Base-by-base conservation (phyloP, 2,113 vertebrate genomes). In the Sylvia atricapilla region DNA sequence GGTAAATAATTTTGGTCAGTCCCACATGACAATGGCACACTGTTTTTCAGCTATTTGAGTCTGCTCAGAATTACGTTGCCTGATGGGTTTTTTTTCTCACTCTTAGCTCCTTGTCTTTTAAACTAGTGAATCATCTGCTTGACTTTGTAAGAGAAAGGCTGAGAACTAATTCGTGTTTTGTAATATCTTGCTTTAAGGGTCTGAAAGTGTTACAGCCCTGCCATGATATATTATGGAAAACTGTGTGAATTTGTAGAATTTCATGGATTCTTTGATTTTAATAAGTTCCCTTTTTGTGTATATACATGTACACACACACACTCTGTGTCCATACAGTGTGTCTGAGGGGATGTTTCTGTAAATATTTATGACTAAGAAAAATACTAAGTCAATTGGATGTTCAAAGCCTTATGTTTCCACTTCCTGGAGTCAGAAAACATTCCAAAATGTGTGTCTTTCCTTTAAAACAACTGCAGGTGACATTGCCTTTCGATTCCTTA, bases 401-500 rank as follows among this genome's bases (percentile, higher is more conserved):
- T 81, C 17, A 68, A 19, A 67, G 23, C 35, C 19, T 66, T 78
- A 30, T 47, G 10, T 80, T 89, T 49, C 8, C 23, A 11, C 52
- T 66, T 84, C 23, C 16, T 78, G 30, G 31, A 69, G 35, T 47
- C 55, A 72, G 69, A n/a, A 92, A 62, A 44, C 56, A 30, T 86
- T 74, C 25, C 19, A 85, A 43, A 66, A 41, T 16, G 1, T 39
- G 3, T n/a, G 4, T 64, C 41, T 84, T 58, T 78, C 60, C 60
- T 74, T 91, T 50, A 52, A 95, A 95, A 92, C 52, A 50, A 63
- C 28, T 68, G 27, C 96, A 99, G 99, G 99, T 80, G 99, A 99
- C 95, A 99, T 99, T 9, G 98, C 99, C 49, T 99, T 99, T 95
- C 98, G 99, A 27, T 99, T 99, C 97, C 97, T 99, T 97, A 98